Evolutionary conservation across 1,140 invertebrate genomes (phyloP).

Genomic region (Zaprionus ornatus): DNA sequence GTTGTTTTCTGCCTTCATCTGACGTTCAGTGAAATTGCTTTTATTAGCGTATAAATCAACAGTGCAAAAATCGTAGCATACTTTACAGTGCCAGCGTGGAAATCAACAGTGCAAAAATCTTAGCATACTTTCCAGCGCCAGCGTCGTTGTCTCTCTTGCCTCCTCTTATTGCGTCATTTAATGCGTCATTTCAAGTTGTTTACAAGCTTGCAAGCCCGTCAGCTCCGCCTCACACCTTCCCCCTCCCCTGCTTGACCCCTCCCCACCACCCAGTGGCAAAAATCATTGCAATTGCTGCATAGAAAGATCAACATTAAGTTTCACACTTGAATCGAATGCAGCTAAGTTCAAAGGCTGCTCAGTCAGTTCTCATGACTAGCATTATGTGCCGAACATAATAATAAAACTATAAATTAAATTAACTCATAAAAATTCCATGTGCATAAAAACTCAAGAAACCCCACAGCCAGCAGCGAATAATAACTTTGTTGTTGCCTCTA

Average conservation of each 20-base stretch:
- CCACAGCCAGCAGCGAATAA: conserved; percentile 57
- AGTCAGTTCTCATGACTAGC: conserved; percentile 38
- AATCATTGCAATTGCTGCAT: conserved; percentile 39
- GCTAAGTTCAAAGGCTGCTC: conserved; percentile 45
- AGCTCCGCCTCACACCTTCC: background rate
- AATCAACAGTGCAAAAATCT: conserved; percentile 79
- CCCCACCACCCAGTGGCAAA: background rate
- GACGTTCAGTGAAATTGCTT: conserved; percentile 77
- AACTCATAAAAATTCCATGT: conserved; percentile 82
- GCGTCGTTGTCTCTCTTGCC: background rate
- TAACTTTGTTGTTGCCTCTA: conserved; percentile 73
- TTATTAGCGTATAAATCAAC: conserved; percentile 81
- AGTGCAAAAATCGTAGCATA: conserved; percentile 76
- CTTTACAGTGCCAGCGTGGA: conserved; percentile 73
- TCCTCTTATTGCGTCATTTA: conserved; percentile 65
- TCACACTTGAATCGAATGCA: conserved; percentile 58
- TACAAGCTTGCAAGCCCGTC: conserved; percentile 62
- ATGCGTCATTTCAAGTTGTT: conserved; percentile 77
- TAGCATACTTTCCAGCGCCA: conserved; percentile 58
- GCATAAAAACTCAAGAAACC: conserved; percentile 66
- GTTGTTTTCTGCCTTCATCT: conserved; percentile 57
- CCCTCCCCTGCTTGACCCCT: too few species aligned
- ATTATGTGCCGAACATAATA: conserved; percentile 78
- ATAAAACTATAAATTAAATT: conserved; percentile 83
- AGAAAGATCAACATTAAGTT: conserved; percentile 20